Base-by-base conservation (phyloP, 2,797 vertebrate genomes). In the Clangula hyemalis region DNA sequence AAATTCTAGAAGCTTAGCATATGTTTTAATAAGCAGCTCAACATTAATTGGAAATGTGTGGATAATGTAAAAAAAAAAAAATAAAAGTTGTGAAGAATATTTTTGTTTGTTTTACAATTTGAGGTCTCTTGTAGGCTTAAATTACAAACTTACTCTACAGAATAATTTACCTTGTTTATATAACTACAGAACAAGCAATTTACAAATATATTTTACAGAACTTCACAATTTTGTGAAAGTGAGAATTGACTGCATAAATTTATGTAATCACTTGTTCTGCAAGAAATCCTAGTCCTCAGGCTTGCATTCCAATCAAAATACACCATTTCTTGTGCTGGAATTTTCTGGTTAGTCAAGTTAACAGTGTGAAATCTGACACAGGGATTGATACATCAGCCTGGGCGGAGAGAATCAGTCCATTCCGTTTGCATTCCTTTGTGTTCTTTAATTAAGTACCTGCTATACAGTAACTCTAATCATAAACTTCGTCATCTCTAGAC, bases 241-340 rank as follows among this genome's bases (percentile, higher is more conserved):
- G 65, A 86, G 49, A 72, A 68, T 14, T 16, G 17, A 49, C 61
- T 32, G 12, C 16, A 57, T 49, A 16, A 13, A 39, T 70, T 32
- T 45, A 4, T 45, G 2, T 70, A 25, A 22, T 21, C 14, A 1
- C 3, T n/a, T 81, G 7, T 70, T 43, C 2, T 0, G 2, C 43
- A 80, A 60, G 68, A 84, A 71, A 84, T 60, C 19, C 30, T 57
- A 80, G 6, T 66, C 47, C 16, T 93, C 24, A 47, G 45, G 9
- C 7, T 49, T 72, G 14, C 24, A 11, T 64, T 75, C 19, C 5
- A 36, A 36, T 34, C 11, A 79, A 85, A 90, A 73, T 24, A 21
- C 12, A 7, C 61, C 5, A 27, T 64, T 90, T 61, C 7, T 68
- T 90, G 8, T 64, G 47, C 30, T 47, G 22, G 57, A 80, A 80